Base-by-base conservation (phyloP, 2,888 invertebrate species). In the Eristalis arbustorum region DNA sequence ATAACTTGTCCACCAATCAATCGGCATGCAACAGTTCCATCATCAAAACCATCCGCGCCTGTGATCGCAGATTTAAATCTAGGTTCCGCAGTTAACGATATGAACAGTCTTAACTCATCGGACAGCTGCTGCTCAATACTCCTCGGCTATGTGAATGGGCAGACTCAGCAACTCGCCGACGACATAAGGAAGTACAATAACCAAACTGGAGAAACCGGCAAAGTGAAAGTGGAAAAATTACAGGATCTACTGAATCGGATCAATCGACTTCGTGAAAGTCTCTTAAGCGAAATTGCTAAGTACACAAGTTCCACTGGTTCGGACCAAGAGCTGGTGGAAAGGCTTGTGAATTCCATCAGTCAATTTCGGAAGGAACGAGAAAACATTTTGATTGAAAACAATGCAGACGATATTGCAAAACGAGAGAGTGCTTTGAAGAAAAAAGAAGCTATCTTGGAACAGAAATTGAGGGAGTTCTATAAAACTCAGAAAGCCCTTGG, bases 71-170 rank as follows among this genome's bases (percentile, higher is more conserved):
- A 62, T 11, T 56, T 83, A 10, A 83, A 83, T 72, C n/a, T 77
- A 28, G 77, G 76, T 3, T 42, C 69, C 0, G 57, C 59, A 14
- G 31, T 62, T 23, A 59, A 74, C 67, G 69, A 64, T 13, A 56
- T 66, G 1, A 76, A 57, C 23, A 89, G 66, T 28, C 80, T 89
- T 13, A 89, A 89, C 13, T 89, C 90, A 0, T 89, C 90, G 0
- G 91, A 90, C n/a, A 93, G 92, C 78, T 91, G 91, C 84, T 89
- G 90, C 23, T 91, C 92, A 0, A 89, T 92, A 49, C 77, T 92
- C 2, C 79, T 92, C 2, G 91, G 91, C 31, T 92, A 91, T 83
- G 92, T 92, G 1, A 90, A 92, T 49, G 91, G 91, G 79, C 92
- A 92, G 80, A 91, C 91, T 37, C 90, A 91, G 67, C 90, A 91